Evolutionary conservation across 2,113 vertebrate species (phyloP).

Genomic region (Upupa epops): DNA sequence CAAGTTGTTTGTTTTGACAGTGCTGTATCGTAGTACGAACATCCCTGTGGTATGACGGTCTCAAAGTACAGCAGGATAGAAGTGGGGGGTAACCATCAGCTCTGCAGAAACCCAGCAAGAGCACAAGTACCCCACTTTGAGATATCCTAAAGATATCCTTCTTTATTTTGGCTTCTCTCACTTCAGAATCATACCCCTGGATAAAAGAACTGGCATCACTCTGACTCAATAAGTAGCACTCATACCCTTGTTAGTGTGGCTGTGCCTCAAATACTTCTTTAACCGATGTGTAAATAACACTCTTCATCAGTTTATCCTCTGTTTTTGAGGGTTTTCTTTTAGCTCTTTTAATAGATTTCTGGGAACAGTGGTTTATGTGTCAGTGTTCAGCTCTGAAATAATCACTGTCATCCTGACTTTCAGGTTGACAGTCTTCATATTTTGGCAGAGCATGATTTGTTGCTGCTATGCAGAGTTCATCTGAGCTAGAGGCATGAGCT

Average conservation of each 20-base stretch:
- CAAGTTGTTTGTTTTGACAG: not conserved
- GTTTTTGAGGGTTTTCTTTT: not conserved
- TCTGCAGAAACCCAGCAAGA: not conserved
- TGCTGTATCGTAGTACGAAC: accelerated
- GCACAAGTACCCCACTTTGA: not conserved
- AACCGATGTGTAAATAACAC: not conserved
- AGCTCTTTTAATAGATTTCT: not conserved
- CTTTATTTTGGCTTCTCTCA: not conserved
- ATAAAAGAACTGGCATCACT: not conserved
- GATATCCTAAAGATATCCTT: not conserved
- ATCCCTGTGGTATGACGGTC: not conserved
- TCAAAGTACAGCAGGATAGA: not conserved
- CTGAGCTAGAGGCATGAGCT: not conserved
- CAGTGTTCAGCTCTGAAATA: not conserved
- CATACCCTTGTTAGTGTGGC: not conserved
- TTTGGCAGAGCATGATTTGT: not conserved
- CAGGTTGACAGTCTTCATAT: not conserved
- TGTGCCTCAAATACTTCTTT: not conserved
- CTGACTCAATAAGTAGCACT: not conserved
- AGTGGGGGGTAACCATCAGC: not conserved
- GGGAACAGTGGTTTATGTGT: not conserved
- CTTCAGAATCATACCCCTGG: not conserved
- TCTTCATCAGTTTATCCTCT: not conserved
- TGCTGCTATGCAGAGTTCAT: not conserved
- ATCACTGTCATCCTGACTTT: not conserved